A percentile compares a stretch with the other conserved stretches of the same genome.
Evolutionary conservation across 2,888 invertebrate species (phyloP).

Genomic region (Pyrrhosoma nymphula): DNA sequence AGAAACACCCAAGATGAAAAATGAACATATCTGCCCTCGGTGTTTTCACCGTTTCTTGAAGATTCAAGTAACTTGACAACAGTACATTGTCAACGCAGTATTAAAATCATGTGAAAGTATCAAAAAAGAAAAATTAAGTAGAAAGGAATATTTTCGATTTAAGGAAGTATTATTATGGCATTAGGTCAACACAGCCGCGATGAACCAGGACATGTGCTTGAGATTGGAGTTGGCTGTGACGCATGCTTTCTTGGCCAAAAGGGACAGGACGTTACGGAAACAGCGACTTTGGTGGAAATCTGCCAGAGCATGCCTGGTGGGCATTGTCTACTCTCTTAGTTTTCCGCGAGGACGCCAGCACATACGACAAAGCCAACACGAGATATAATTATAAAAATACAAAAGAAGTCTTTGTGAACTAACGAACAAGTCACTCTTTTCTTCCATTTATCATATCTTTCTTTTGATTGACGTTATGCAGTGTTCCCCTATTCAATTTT

Average conservation of each 20-base stretch:
- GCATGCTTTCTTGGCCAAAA: not conserved
- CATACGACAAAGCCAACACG: not conserved
- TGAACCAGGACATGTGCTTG: constrained; percentile 9
- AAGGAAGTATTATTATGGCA: no score
- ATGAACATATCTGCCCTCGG: not conserved
- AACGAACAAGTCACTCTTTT: not conserved
- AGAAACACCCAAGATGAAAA: not conserved
- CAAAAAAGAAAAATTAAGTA: no score
- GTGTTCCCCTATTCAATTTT: no score
- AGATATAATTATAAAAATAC: not conserved
- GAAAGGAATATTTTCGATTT: no score
- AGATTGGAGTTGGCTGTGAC: constrained; percentile 11
- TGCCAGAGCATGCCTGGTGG: not conserved
- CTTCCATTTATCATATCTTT: not conserved
- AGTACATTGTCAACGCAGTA: no score
- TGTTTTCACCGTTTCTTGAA: no score
- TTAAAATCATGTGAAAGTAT: no score
- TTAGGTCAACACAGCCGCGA: not conserved
- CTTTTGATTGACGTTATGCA: no score
- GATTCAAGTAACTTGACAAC: no score
- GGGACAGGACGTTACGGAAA: constrained; percentile 8
- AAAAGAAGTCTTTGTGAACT: not conserved
- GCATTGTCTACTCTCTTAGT: not conserved
- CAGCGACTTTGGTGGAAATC: not conserved
- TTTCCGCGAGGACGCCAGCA: not conserved